Evolutionary conservation across 2,797 vertebrate genomes (phyloP).

Genomic region (Spatula versicolor): DNA sequence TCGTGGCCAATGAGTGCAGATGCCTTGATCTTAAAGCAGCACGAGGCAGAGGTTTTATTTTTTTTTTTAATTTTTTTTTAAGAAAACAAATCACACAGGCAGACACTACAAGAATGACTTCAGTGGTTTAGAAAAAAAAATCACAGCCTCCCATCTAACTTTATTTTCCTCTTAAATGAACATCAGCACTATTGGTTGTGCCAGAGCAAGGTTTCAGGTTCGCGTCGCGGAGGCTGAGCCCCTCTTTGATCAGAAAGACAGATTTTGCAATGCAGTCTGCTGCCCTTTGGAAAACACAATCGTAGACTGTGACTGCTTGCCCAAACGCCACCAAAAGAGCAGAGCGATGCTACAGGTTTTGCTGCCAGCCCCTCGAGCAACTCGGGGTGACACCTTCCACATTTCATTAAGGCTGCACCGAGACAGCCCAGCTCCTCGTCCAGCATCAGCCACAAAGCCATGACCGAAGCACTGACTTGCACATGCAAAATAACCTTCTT

Average conservation of each 20-base stretch:
- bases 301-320: neutral
- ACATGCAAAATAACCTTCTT: neutral
- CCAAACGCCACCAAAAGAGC: neutral
- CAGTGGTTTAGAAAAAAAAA: neutral
- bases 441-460: neutral
- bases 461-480: neutral
- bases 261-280: neutral
- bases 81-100: neutral
- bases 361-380: neutral
- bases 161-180: conserved; percentile 9
- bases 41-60: neutral
- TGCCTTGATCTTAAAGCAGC: conserved; percentile 15
- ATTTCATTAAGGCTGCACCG: neutral
- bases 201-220: neutral
- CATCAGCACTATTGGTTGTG: neutral
- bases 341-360: neutral
- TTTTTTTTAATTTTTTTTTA: neutral
- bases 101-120: neutral
- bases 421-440: neutral
- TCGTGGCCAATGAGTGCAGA: neutral
- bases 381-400: neutral
- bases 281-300: neutral
- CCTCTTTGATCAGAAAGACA: neutral
- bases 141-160: neutral
- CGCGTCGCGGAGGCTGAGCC: neutral